phyloP scores from a whole-genome alignment of 2,888 invertebrate genomes.

The Agrochola lychnidis region DNA sequence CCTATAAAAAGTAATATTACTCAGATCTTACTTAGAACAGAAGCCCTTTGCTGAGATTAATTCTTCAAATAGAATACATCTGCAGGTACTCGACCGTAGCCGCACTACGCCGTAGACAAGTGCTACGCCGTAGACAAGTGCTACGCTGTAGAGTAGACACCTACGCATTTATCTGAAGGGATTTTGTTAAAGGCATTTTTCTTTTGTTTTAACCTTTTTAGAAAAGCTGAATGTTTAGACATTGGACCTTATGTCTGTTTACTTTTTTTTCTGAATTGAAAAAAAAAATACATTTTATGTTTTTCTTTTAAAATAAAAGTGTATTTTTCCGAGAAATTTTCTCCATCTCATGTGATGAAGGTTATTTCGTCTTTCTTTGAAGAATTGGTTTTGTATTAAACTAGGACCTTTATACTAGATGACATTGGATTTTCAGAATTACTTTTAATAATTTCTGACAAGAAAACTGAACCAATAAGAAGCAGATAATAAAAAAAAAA shows the following conservation, averaged over 20 bases:
- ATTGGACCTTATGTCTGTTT: slow-evolving; percentile 1
- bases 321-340: slow-evolving; percentile 2
- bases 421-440: background rate
- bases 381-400: slow-evolving; percentile 3
- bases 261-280: slow-evolving; percentile 11
- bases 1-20: slow-evolving; percentile 32
- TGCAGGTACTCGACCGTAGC: slow-evolving; percentile 35
- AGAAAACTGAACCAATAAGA: background rate
- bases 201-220: slow-evolving; percentile 28
- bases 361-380: slow-evolving; percentile 4
- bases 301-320: slow-evolving; percentile 16
- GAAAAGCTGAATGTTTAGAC: background rate
- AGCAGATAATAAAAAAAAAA: background rate
- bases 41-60: slow-evolving; percentile 25
- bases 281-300: too few relatives aligned
- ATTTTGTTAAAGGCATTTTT: slow-evolving; percentile 28
- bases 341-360: slow-evolving; percentile 1
- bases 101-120: slow-evolving; percentile 44
- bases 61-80: slow-evolving; percentile 43
- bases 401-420: background rate
- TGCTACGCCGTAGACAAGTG: slow-evolving; percentile 40
- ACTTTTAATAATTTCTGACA: background rate
- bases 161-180: slow-evolving; percentile 28
- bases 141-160: slow-evolving; percentile 46
- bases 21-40: slow-evolving; percentile 33